Conservation (phyloP, 2,888 invertebrate species). For the Tricholauxania praeusta region DNA sequence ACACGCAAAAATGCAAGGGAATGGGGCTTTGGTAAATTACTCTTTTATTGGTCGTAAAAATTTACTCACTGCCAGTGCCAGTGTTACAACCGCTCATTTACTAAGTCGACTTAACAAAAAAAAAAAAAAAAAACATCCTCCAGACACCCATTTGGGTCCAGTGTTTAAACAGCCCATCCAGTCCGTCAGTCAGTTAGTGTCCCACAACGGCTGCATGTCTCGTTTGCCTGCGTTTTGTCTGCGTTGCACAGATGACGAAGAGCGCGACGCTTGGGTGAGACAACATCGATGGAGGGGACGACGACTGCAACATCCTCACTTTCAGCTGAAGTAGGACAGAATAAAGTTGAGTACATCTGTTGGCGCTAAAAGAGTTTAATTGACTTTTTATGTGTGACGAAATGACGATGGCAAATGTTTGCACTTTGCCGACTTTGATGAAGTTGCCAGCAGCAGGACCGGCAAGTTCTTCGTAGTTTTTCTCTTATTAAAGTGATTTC, state of each 20-base stretch:
- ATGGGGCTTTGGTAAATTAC: constrained; percentile 18
- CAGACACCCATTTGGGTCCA: too few species aligned
- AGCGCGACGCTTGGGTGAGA: neutral
- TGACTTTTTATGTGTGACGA: constrained; percentile 58
- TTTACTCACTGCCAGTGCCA: neutral
- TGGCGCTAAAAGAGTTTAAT: constrained; percentile 52
- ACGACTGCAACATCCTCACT: neutral
- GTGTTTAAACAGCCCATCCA: too few species aligned
- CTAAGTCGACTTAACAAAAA: neutral
- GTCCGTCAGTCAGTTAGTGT: too few species aligned
- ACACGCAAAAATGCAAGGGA: neutral
- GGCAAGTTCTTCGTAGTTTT: neutral
- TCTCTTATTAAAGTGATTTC: too few species aligned
- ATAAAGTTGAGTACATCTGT: constrained; percentile 16
- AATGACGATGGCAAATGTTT: constrained; percentile 31
- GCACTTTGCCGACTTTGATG: constrained; percentile 46
- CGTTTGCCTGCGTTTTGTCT: constrained; percentile 2
- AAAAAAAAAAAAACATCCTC: too few species aligned
- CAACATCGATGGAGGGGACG: too few species aligned
- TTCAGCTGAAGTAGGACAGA: constrained; percentile 12
- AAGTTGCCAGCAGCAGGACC: constrained; percentile 14
- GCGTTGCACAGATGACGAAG: neutral
- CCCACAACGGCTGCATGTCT: neutral
- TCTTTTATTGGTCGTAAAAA: constrained; percentile 34
- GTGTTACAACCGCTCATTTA: constrained; percentile 2